Percentiles rank a stretch among this genome's conserved stretches.
These are phyloP conservation scores for Cetoscarus ocellatus DNA, from an alignment of 2,797 vertebrate genomes.

Conservation along the genomic window DNA sequence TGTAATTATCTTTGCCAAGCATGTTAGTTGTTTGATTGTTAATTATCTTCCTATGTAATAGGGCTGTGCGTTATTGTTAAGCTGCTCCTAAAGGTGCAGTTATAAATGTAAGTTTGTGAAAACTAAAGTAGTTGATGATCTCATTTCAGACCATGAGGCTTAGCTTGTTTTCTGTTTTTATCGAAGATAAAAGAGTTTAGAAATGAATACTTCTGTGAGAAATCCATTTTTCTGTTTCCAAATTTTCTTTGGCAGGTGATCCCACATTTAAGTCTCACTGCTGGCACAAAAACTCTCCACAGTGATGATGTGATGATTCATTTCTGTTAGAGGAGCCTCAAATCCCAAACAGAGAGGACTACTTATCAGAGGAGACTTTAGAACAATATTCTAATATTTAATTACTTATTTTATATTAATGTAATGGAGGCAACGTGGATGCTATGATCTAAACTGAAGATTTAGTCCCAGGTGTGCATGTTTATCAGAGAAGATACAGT, in stretches of 20 bases:
- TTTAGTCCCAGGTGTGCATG: too few relatives aligned
- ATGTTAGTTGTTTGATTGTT: too few relatives aligned
- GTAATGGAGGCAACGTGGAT: not conserved
- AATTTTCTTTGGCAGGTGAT: slow-evolving; percentile 42
- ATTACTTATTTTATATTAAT: slow-evolving; percentile 12
- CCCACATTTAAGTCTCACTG: slow-evolving; percentile 22
- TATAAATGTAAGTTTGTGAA: too few relatives aligned
- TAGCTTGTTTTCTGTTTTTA: slow-evolving; percentile 32
- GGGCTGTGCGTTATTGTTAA: too few relatives aligned
- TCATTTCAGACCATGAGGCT: slow-evolving; percentile 7
- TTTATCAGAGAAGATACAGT: not conserved
- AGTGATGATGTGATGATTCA: slow-evolving; percentile 24
- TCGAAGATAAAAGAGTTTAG: slow-evolving; percentile 22
- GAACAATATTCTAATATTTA: slow-evolving; percentile 1
- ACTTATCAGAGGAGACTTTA: not conserved
- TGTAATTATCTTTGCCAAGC: too few relatives aligned
- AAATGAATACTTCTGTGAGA: slow-evolving; percentile 35
- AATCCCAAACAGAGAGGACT: slow-evolving; percentile 8
- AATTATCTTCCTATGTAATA: too few relatives aligned
- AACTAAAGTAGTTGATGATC: not conserved
- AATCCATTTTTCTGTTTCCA: slow-evolving; percentile 42
- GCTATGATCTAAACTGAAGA: not conserved
- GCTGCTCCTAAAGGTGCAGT: too few relatives aligned
- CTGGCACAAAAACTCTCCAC: slow-evolving; percentile 17
- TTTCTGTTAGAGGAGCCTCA: slow-evolving; percentile 13